Evolutionary conservation across 1,140 invertebrate genomes (phyloP).

Genomic region (Prorops nasuta): DNA sequence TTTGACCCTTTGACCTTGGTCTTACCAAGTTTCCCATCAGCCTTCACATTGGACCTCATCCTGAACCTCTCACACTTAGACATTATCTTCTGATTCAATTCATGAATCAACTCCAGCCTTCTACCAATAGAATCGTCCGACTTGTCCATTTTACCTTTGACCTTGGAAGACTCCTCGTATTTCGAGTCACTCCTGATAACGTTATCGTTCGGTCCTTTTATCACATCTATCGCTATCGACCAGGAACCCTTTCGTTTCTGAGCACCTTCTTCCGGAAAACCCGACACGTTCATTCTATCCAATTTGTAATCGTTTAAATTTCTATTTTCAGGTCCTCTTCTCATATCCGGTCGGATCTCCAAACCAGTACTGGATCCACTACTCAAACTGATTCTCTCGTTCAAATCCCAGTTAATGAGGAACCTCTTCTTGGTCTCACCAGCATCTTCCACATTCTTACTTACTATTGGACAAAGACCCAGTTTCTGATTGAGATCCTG

Average conservation of each 20-base stretch:
- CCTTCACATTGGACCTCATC: too few species aligned
- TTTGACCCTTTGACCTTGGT: conserved; percentile 44
- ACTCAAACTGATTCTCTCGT: conserved; percentile 51
- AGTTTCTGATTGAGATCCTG: conserved; percentile 26
- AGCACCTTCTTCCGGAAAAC: conserved; percentile 15
- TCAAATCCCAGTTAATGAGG: conserved; percentile 50
- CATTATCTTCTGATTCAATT: conserved; percentile 50
- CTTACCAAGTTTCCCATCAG: too few species aligned
- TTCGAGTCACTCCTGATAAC: conserved; percentile 36
- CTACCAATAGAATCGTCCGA: conserved; percentile 49
- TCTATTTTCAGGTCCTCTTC: conserved; percentile 39
- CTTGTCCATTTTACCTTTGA: conserved; percentile 40
- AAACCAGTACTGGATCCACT: conserved; percentile 45
- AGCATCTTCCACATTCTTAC: conserved; percentile 13
- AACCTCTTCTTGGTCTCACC: conserved; percentile 4
- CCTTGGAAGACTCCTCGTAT: conserved; percentile 21
- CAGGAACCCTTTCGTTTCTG: conserved; percentile 17
- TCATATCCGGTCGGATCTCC: conserved; percentile 34
- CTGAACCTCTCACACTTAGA: conserved; percentile 47
- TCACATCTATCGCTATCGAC: conserved; percentile 12
- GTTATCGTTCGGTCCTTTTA: conserved; percentile 13
- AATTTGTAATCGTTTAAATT: conserved; percentile 14
- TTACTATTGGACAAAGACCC: conserved; percentile 13
- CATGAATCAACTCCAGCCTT: conserved; percentile 46
- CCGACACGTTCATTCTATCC: conserved; percentile 42